These are phyloP conservation scores for Torymus auratus DNA, from an alignment of 2,888 invertebrate species.

Conservation along the genomic window DNA sequence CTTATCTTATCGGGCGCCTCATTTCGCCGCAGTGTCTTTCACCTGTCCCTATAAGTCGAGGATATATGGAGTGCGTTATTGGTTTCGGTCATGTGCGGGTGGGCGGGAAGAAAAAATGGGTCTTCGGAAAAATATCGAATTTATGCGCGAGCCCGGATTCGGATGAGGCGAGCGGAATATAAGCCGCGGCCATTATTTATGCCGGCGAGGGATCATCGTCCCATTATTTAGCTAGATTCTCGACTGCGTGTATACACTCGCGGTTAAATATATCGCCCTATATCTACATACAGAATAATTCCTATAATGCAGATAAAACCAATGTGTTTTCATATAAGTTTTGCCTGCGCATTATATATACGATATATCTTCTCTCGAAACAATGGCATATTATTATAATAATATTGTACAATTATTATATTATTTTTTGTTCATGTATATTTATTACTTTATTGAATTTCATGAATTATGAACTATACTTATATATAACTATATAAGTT, in stretches of 20 bases:
- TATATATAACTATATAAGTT: too few species aligned
- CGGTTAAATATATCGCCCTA: too few species aligned
- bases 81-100: conserved; percentile 38
- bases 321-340: too few species aligned
- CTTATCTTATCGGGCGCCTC: conserved; percentile 53
- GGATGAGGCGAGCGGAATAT: conserved; percentile 9
- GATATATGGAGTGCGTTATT: conserved; percentile 57
- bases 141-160: neutral
- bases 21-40: conserved; percentile 41
- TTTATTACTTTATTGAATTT: too few species aligned
- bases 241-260: neutral
- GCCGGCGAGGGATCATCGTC: neutral
- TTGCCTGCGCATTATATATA: too few species aligned
- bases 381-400: too few species aligned
- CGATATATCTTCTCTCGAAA: too few species aligned
- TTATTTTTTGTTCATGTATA: too few species aligned
- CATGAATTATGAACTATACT: too few species aligned
- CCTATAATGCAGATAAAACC: too few species aligned
- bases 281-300: too few species aligned
- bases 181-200: conserved; percentile 8
- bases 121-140: conserved; percentile 31
- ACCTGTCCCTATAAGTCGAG: conserved; percentile 50
- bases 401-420: too few species aligned
- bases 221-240: conserved; percentile 2
- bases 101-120: neutral